Percentiles rank a stretch among this genome's conserved stretches.
Conservation (phyloP, 2,113 vertebrate species). For the Lampris megalopsis region DNA sequence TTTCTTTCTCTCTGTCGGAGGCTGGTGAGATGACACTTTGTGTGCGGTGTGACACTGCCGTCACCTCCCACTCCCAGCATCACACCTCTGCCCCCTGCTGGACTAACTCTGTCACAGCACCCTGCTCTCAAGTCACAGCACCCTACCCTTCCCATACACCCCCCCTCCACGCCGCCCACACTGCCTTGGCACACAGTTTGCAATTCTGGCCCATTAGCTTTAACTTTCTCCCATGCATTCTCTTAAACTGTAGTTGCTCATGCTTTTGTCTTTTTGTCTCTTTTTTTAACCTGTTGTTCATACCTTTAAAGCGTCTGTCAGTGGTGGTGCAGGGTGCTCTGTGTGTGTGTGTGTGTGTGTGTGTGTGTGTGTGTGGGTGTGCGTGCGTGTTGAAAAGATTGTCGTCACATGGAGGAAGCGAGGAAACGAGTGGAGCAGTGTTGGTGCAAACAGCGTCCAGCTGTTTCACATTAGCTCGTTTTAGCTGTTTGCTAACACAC, state of each 20-base stretch:
- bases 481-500: too few relatives aligned
- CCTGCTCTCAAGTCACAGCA: neutral
- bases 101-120: constrained; percentile 61
- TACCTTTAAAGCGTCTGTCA: neutral
- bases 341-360: too few relatives aligned
- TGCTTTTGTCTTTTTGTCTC: neutral
- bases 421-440: too few relatives aligned
- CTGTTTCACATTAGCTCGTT: too few relatives aligned
- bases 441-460: too few relatives aligned
- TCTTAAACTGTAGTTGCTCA: constrained; percentile 14
- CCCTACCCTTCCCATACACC: constrained; percentile 33
- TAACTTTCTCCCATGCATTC: constrained; percentile 29
- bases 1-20: constrained; percentile 33
- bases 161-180: constrained; percentile 46
- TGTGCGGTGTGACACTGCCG: constrained; percentile 72
- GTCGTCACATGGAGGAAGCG: too few relatives aligned
- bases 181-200: constrained; percentile 34
- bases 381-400: too few relatives aligned
- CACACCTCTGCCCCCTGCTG: constrained; percentile 81
- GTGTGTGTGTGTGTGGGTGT: too few relatives aligned
- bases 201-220: constrained; percentile 22
- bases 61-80: constrained; percentile 78
- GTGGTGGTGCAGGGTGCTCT: too few relatives aligned
- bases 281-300: neutral
- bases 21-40: constrained; percentile 71